phyloP scores from a whole-genome alignment of 2,888 invertebrate genomes.

The Drosophila quinaria region DNA sequence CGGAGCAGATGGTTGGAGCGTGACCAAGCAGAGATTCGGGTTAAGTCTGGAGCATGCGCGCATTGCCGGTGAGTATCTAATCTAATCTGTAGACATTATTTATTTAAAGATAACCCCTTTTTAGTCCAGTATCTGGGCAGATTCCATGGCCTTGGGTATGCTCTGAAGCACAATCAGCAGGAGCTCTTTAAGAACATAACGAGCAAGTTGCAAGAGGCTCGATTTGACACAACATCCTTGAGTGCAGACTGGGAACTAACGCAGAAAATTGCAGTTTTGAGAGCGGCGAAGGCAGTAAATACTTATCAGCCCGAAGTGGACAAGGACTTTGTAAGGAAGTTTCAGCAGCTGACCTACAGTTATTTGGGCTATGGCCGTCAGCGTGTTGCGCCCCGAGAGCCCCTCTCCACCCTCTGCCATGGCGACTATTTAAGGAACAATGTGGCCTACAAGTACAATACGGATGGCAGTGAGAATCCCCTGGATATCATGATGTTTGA shows the following conservation, averaged over 20 bases:
- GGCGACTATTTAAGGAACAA: constrained; percentile 85
- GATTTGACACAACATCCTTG: constrained; percentile 55
- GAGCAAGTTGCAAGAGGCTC: constrained; percentile 70
- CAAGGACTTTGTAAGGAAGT: constrained; percentile 67
- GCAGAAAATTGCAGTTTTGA: constrained; percentile 38
- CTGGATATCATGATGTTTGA: constrained; percentile 84
- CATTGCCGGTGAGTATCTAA: constrained; percentile 68
- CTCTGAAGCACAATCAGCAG: constrained; percentile 71
- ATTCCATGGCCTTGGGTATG: constrained; percentile 84
- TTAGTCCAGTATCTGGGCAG: constrained; percentile 75
- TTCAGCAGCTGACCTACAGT: constrained; percentile 52
- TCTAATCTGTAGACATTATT: not conserved
- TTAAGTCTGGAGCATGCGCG: constrained; percentile 83
- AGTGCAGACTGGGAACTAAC: constrained; percentile 53
- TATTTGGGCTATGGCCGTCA: constrained; percentile 63
- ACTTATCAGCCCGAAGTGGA: constrained; percentile 72
- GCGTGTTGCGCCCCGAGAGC: constrained; percentile 81
- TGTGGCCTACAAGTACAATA: constrained; percentile 82
- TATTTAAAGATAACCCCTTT: not conserved
- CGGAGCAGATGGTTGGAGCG: constrained; percentile 69
- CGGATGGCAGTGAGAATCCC: constrained; percentile 59
- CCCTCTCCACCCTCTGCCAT: constrained; percentile 83
- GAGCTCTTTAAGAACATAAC: constrained; percentile 68
- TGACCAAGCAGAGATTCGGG: constrained; percentile 73
- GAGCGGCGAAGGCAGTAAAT: constrained; percentile 53